Conservation (phyloP, 2,888 invertebrate species). For the Netelia melanura region DNA sequence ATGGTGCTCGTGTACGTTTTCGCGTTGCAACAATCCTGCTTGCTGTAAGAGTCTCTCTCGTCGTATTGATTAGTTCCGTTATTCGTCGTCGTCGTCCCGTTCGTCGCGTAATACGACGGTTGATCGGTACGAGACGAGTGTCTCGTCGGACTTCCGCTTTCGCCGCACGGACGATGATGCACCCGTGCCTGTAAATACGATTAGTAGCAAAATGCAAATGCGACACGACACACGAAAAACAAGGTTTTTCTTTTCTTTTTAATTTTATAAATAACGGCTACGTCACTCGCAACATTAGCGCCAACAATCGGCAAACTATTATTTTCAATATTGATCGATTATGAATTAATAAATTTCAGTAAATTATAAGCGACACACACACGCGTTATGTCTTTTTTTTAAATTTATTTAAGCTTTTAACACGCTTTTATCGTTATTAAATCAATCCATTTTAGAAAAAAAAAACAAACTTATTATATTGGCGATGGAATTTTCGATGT, state of each 20-base stretch:
- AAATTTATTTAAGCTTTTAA: conserved; percentile 46
- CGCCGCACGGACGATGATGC: conserved; percentile 74
- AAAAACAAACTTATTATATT: not conserved
- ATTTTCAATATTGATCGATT: conserved; percentile 21
- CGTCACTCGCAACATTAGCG: not conserved
- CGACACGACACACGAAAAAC: conserved; percentile 69
- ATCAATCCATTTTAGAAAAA: conserved; percentile 6
- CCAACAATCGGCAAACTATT: not conserved
- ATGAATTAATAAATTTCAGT: not conserved
- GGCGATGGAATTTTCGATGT: not conserved
- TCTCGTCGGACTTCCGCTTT: conserved; percentile 69
- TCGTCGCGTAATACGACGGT: conserved; percentile 53
- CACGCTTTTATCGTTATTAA: conserved; percentile 42
- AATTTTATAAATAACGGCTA: not conserved
- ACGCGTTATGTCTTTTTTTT: conserved; percentile 59
- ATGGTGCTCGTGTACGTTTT: conserved; percentile 83
- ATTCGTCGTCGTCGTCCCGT: conserved; percentile 48
- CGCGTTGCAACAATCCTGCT: conserved; percentile 75
- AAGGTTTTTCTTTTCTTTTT: conserved; percentile 60
- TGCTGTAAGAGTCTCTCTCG: conserved; percentile 58
- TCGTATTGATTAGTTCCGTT: conserved; percentile 49
- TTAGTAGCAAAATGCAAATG: conserved; percentile 69
- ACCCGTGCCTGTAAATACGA: conserved; percentile 81
- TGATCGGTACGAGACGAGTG: conserved; percentile 57
- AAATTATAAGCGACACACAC: conserved; percentile 66